These are phyloP conservation scores for Steatornis caripensis DNA, from an alignment of 2,113 vertebrate genomes.

Conservation along the genomic window DNA sequence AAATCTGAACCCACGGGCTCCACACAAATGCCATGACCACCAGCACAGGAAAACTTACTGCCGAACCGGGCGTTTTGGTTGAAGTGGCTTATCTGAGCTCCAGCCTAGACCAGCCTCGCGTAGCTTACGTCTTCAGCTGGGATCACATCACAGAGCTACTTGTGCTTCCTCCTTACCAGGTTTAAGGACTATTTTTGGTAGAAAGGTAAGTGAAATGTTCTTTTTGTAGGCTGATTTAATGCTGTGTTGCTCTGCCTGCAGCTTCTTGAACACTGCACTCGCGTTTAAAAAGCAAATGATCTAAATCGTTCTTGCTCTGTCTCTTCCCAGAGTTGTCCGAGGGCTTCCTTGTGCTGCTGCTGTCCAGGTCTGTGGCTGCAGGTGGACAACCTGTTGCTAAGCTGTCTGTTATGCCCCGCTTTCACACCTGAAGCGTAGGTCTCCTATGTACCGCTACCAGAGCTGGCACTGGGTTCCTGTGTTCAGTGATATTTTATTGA, in stretches of 20 bases:
- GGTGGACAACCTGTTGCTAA: background rate
- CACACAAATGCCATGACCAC: fast-evolving
- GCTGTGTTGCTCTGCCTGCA: background rate
- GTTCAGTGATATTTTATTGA: background rate
- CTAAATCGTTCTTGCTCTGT: fast-evolving
- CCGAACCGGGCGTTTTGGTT: background rate
- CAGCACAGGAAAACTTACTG: too few relatives aligned
- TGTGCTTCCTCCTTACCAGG: background rate
- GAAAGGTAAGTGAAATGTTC: background rate
- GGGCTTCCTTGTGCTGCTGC: background rate
- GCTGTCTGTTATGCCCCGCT: fast-evolving
- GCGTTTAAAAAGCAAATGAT: fast-evolving
- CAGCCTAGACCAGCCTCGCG: fast-evolving
- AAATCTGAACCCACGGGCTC: fast-evolving
- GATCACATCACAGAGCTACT: background rate
- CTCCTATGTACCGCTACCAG: background rate
- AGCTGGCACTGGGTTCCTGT: background rate
- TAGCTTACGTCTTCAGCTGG: fast-evolving
- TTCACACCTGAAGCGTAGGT: fast-evolving
- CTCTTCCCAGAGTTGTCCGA: background rate
- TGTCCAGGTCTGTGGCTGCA: background rate
- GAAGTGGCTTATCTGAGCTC: background rate
- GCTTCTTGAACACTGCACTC: fast-evolving
- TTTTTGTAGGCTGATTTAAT: background rate
- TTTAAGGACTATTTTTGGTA: too few relatives aligned